Percentiles rank a stretch among this genome's conserved stretches.
These are phyloP conservation scores for Aphis craccivora DNA, from an alignment of 1,140 invertebrate genomes.

Conservation along the genomic window DNA sequence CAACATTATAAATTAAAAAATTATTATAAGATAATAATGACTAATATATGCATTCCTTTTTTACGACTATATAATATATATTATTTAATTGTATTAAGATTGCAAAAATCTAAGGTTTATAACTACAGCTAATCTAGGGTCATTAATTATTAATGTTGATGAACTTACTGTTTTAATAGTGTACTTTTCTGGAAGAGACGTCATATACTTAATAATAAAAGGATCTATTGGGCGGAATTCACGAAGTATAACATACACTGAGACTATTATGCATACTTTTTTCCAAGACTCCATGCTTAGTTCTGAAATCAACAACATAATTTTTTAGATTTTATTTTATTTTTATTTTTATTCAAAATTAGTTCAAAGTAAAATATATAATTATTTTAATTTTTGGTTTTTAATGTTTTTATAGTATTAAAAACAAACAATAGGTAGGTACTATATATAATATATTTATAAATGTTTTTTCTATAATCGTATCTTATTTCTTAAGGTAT, in stretches of 20 bases:
- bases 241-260: not conserved
- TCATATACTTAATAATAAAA: constrained; percentile 24
- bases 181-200: not conserved
- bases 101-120: too few species aligned
- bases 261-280: constrained; percentile 19
- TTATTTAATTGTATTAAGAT: too few species aligned
- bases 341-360: not conserved
- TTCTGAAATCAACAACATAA: not conserved
- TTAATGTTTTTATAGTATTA: too few species aligned
- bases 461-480: too few species aligned
- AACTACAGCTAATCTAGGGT: not conserved
- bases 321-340: not conserved
- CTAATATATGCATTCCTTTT: too few species aligned
- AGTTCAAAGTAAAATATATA: too few species aligned
- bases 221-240: constrained; percentile 25
- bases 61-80: too few species aligned
- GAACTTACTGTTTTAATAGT: not conserved
- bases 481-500: too few species aligned
- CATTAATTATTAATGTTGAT: not conserved
- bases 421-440: not conserved
- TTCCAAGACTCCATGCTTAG: constrained; percentile 21
- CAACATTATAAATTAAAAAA: too few species aligned
- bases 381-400: too few species aligned
- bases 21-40: too few species aligned
- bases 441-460: not conserved